phyloP scores from a whole-genome alignment of 2,113 vertebrate species.

The Octodon degus region DNA sequence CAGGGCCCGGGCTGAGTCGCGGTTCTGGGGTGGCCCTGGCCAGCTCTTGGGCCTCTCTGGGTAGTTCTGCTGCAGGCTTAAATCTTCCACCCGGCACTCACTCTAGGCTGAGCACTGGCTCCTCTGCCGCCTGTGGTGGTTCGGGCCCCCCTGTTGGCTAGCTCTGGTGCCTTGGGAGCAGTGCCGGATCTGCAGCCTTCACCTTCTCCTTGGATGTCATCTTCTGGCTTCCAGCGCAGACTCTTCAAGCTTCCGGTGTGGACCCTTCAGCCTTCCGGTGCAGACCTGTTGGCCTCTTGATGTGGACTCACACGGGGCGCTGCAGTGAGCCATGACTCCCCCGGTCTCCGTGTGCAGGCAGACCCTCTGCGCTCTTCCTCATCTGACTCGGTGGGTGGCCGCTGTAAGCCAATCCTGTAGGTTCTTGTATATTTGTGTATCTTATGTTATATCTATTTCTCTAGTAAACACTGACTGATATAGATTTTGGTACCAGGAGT shows the following conservation, averaged over 20 bases:
- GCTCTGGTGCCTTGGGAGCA: background rate
- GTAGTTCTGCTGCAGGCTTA: background rate
- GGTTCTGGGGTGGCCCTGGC: rapidly evolving
- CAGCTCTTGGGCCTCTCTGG: too few relatives aligned
- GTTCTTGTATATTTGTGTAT: background rate
- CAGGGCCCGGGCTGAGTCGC: too few relatives aligned
- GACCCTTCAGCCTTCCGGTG: background rate
- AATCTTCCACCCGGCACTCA: rapidly evolving
- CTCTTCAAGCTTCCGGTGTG: background rate
- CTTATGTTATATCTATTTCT: background rate
- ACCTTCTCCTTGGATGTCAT: background rate
- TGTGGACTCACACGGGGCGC: background rate
- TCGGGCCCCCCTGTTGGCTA: too few relatives aligned
- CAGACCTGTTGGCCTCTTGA: background rate
- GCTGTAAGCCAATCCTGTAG: background rate
- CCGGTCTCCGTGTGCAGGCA: background rate
- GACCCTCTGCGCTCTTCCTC: background rate
- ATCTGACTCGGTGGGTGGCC: background rate
- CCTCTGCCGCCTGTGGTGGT: rapidly evolving
- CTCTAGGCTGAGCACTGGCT: too few relatives aligned
- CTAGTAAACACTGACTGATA: background rate
- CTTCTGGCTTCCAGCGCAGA: background rate
- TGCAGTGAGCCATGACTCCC: background rate
- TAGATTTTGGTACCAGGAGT: background rate
- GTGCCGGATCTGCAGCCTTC: background rate